phyloP scores from a whole-genome alignment of 2,797 vertebrate species.

The Hemitrygon akajei region DNA sequence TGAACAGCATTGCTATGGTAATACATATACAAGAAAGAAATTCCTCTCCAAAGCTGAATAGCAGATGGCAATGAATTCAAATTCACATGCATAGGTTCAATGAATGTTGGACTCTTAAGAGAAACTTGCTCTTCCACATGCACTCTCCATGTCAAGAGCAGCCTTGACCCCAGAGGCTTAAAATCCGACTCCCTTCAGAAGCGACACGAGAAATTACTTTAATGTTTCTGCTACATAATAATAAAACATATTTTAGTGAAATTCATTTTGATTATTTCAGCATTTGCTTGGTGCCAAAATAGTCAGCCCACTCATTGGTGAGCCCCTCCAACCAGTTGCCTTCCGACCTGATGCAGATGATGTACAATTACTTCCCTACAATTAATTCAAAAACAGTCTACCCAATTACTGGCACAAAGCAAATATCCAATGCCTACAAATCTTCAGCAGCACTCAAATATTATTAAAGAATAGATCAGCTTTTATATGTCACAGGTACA shows the following conservation, averaged over 20 bases:
- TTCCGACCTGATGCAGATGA: too few species aligned
- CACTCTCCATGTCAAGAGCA: not conserved
- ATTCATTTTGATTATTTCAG: not conserved
- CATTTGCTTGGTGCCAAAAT: not conserved
- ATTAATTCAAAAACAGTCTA: not conserved
- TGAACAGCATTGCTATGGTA: constrained; percentile 82
- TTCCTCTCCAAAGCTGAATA: constrained; percentile 76
- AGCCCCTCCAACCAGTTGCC: not conserved
- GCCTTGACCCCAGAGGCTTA: not conserved
- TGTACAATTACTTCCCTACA: not conserved
- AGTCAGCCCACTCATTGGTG: not conserved
- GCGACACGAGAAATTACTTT: not conserved
- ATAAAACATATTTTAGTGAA: not conserved
- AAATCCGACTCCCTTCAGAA: not conserved
- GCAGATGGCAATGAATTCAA: constrained; percentile 77
- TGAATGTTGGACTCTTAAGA: constrained; percentile 42
- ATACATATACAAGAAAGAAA: constrained; percentile 85
- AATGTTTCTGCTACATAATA: not conserved
- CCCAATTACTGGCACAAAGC: too few species aligned
- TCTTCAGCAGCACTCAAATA: not conserved
- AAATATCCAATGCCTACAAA: not conserved
- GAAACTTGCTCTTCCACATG: constrained; percentile 31
- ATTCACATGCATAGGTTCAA: constrained; percentile 56
- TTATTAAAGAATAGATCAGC: not conserved
- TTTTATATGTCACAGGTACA: too few species aligned